Evolutionary conservation across 2,888 invertebrate species (phyloP), one percentile per base, ranked within the genome.

Genomic region (Odontothrips loti): DNA sequence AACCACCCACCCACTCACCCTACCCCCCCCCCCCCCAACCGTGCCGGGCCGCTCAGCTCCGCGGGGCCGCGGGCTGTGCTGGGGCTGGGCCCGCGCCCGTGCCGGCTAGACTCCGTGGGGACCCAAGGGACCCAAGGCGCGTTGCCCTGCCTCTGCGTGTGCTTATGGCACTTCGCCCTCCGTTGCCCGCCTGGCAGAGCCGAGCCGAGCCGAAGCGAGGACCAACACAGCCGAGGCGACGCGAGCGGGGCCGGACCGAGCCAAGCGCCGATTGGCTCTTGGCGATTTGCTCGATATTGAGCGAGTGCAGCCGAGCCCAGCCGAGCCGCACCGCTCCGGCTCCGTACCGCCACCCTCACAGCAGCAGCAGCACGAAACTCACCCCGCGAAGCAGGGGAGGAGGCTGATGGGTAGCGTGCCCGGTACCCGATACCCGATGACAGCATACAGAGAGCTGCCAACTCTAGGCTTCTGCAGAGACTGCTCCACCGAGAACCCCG

Each of bases 241-340:
- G 23, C 68, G 68, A 11, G 9, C 23, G 11, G 68, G 12, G 23
- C 68, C 68, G 27, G 27, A 23, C 68, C 68, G 27, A 27, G 68
- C 23, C 27, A 10, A 12, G 27, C 68, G 8, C 23, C 68, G 68
- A 75, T 75, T 75, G 68, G 68, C 68, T 27, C 68, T 23, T 12
- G 68, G 8, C 68, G 68, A 75, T 75, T 75, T 75, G 68, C 68
- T 75, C 68, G 68, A 75, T 75, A 75, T 75, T 75, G 68, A 75
- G 68, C 68, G 68, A 75, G 68, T 8, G 27, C 27, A 23, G 68
- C 27, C 68, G 68, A 9, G 68, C 27, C 27, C 23, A 10, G 27
- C 68, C 12, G n/a, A 11, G 23, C 68, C 68, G 27, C 23, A 10
- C 68, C 68, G 68, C 68, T 8, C 1, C 68, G 23, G n/a, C 58